Evolutionary conservation across 2,113 vertebrate species (phyloP).

Genomic region (Okapia johnstoni): DNA sequence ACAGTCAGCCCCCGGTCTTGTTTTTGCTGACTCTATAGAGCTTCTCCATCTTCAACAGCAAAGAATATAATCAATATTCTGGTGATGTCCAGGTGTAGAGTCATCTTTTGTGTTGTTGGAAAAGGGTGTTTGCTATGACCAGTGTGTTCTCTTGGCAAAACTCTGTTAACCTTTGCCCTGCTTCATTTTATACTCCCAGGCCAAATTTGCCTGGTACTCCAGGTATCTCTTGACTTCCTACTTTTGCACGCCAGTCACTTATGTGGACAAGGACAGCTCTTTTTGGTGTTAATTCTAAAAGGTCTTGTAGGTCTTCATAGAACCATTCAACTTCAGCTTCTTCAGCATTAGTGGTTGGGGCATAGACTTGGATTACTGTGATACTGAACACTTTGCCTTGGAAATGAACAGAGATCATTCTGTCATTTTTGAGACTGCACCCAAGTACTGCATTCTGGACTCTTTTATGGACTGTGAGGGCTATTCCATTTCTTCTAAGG

Average conservation of each 20-base stretch:
- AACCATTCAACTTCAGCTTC: background rate
- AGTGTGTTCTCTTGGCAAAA: background rate
- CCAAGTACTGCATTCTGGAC: background rate
- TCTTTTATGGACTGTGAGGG: background rate
- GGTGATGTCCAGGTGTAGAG: background rate
- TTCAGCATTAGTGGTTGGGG: background rate
- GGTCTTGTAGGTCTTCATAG: background rate
- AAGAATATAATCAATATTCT: background rate
- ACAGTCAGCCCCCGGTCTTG: background rate
- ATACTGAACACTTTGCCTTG: background rate
- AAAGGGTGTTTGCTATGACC: background rate
- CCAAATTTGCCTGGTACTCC: background rate
- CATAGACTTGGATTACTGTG: background rate
- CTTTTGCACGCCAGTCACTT: background rate
- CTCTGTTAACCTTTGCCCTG: background rate
- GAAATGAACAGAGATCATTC: background rate
- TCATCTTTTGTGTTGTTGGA: background rate
- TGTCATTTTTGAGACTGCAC: background rate
- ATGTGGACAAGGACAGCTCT: background rate
- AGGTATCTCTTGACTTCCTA: background rate
- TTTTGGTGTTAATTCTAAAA: background rate
- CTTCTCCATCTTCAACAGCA: background rate
- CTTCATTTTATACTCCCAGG: background rate
- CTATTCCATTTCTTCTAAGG: background rate
- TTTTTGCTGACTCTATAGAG: background rate